Percentiles rank a stretch among this genome's conserved stretches.
Conservation (phyloP, 2,113 vertebrate genomes). For the Thamnaconus septentrionalis region DNA sequence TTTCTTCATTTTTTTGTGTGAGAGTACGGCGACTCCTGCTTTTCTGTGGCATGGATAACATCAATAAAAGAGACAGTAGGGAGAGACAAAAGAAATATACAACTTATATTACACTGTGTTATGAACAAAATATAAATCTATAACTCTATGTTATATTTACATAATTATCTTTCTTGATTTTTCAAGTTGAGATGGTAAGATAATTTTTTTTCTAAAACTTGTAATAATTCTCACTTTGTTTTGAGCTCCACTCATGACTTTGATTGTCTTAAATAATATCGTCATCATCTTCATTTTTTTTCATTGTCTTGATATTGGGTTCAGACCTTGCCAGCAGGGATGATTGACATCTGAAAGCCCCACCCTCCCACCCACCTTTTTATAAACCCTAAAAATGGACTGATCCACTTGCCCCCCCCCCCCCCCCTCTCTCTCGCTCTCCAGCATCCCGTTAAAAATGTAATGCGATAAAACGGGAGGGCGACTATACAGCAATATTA, state of each 20-base stretch:
- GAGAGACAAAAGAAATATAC: slow-evolving; percentile 98
- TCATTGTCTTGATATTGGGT: slow-evolving; percentile 70
- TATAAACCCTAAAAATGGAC: slow-evolving; percentile 31
- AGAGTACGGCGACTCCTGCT: slow-evolving; percentile 90
- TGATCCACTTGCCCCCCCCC: slow-evolving; percentile 32
- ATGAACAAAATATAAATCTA: slow-evolving; percentile 99
- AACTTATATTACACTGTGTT: slow-evolving; percentile 99
- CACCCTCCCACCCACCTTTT: slow-evolving; percentile 25
- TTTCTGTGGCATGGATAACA: slow-evolving; percentile 99
- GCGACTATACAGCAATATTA: slow-evolving; percentile 60
- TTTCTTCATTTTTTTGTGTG: slow-evolving; percentile 82
- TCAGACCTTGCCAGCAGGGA: slow-evolving; percentile 72
- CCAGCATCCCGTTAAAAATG: slow-evolving; percentile 64
- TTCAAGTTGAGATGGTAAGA: slow-evolving; percentile 99
- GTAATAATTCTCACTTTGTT: slow-evolving; percentile 84
- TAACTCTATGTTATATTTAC: slow-evolving; percentile 99
- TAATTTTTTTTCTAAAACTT: slow-evolving; percentile 68
- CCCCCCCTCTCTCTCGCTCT: slow-evolving; percentile 6
- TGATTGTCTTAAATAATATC: slow-evolving; percentile 96
- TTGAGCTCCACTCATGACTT: slow-evolving; percentile 95
- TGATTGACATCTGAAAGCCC: slow-evolving; percentile 62
- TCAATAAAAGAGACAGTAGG: slow-evolving; percentile 91
- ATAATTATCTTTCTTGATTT: slow-evolving; percentile 99
- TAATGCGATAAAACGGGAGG: slow-evolving; percentile 35
- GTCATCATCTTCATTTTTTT: slow-evolving; percentile 66